Percentiles rank a stretch among this genome's conserved stretches.
These are phyloP conservation scores for Fukomys damarensis DNA, from an alignment of 2,113 vertebrate species.

Conservation along the genomic window DNA sequence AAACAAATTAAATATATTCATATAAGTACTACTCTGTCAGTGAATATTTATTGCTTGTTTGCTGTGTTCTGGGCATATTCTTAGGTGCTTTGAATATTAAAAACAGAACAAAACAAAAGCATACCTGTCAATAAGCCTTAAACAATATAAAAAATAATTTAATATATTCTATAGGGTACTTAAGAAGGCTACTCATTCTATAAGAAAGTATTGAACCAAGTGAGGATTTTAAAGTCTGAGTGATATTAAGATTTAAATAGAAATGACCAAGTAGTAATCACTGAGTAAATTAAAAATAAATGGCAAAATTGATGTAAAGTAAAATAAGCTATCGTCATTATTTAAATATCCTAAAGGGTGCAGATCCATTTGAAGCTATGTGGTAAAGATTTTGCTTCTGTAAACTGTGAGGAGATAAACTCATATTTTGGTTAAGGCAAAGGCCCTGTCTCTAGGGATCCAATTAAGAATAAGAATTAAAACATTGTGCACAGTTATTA, in stretches of 20 bases:
- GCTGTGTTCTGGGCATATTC: not conserved
- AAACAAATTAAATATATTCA: not conserved
- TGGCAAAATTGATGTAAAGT: not conserved
- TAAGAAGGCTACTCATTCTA: not conserved
- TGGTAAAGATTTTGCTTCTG: not conserved
- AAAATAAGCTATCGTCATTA: not conserved
- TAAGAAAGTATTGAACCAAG: not conserved
- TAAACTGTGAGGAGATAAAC: fast-evolving
- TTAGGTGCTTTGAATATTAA: not conserved
- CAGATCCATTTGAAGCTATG: not conserved
- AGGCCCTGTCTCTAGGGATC: fast-evolving
- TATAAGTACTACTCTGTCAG: not conserved
- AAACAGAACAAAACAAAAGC: slow-evolving; percentile 1
- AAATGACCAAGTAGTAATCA: not conserved
- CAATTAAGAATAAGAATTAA: slow-evolving; percentile 31
- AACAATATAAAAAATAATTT: not conserved
- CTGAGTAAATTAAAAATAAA: not conserved
- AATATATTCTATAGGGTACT: not conserved
- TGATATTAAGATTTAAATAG: not conserved
- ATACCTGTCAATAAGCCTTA: not conserved
- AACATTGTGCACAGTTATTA: not conserved
- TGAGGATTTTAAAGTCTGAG: not conserved
- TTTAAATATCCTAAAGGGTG: not conserved
- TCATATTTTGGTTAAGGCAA: not conserved
- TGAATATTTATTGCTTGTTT: not conserved